Conservation (phyloP, 1,140 invertebrate species). For the Ceratina australensis region DNA sequence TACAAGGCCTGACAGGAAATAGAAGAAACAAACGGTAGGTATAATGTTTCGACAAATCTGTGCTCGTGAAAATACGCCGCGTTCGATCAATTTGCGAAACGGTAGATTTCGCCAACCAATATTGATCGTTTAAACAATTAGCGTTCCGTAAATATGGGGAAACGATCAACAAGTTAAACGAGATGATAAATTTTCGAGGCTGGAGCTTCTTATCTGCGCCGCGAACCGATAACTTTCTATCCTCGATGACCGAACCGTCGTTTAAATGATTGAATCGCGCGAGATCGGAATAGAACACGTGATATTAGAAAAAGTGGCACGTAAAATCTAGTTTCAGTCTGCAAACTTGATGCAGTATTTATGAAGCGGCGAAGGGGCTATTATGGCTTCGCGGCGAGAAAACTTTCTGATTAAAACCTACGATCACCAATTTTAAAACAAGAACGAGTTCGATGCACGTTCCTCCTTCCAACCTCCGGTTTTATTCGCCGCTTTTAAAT, state of each 20-base stretch:
- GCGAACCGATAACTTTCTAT: neutral
- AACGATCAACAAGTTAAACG: neutral
- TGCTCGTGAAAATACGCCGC: neutral
- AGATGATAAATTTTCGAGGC: too few relatives aligned
- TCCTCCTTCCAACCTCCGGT: neutral
- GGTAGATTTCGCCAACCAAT: too few relatives aligned
- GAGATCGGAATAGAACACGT: neutral
- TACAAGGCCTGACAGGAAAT: neutral
- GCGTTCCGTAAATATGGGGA: neutral
- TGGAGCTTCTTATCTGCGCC: too few relatives aligned
- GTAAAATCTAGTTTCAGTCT: neutral
- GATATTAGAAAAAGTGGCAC: neutral
- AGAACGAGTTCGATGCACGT: slow-evolving; percentile 1
- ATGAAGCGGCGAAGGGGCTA: neutral
- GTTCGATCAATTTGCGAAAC: too few relatives aligned
- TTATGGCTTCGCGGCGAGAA: slow-evolving; percentile 1
- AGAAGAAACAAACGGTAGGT: neutral
- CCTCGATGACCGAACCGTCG: too few relatives aligned
- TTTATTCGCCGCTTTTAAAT: neutral
- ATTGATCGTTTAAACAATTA: too few relatives aligned
- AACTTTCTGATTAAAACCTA: slow-evolving; percentile 31
- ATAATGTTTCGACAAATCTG: neutral
- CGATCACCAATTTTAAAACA: slow-evolving; percentile 25
- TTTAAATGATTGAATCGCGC: neutral
- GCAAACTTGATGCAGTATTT: slow-evolving; percentile 15